phyloP scores from a whole-genome alignment of 2,113 vertebrate species.

The Mormyrus iriodes region DNA sequence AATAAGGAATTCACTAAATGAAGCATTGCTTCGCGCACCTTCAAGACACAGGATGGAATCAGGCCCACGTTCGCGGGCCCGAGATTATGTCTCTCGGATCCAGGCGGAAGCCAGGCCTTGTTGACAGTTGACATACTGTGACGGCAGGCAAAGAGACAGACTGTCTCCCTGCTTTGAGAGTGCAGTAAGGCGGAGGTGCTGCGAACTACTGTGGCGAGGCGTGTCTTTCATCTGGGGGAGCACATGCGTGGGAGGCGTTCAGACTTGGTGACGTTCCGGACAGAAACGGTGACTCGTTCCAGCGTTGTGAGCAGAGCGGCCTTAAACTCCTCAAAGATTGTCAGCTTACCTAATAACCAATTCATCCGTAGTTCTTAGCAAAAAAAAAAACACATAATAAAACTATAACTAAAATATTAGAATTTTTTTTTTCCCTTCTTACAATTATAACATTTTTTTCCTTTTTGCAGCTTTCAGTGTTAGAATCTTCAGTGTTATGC shows the following conservation, averaged over 20 bases:
- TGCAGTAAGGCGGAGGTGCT: not conserved
- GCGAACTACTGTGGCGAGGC: not conserved
- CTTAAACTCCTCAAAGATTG: not conserved
- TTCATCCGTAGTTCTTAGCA: not conserved
- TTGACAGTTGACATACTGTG: slow-evolving; percentile 7
- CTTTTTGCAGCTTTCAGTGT: not conserved
- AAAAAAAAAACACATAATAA: not conserved
- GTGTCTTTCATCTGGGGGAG: not conserved
- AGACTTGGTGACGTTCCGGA: not conserved
- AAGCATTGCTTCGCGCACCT: not conserved
- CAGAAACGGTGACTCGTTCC: not conserved
- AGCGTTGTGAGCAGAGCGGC: not conserved
- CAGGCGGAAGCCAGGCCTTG: not conserved
- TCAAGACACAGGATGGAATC: not conserved
- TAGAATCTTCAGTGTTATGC: not conserved
- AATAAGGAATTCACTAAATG: not conserved
- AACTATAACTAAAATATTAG: not conserved
- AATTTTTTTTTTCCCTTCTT: not conserved
- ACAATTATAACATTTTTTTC: not conserved
- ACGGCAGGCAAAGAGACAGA: not conserved
- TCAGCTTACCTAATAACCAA: not conserved
- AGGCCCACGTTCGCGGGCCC: not conserved
- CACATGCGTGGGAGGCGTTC: not conserved
- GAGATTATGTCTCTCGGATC: not conserved
- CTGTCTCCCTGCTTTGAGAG: not conserved